Conservation (phyloP, 2,888 invertebrate species). For the Diarsia mendica region DNA sequence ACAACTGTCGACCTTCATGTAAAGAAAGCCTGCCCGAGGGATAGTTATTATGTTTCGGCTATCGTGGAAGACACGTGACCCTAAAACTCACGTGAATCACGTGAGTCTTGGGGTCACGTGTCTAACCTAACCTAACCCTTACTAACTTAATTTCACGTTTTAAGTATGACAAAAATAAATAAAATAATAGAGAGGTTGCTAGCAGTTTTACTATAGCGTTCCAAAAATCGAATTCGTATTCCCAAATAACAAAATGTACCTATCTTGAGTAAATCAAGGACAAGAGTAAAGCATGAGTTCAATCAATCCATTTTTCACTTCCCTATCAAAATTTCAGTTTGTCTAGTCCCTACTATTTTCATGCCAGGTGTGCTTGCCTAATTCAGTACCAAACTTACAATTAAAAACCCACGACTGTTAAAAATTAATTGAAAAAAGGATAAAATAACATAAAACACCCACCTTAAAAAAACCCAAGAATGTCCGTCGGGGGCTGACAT, state of each 20-base stretch:
- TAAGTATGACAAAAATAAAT: not conserved
- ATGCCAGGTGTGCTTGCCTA: not conserved
- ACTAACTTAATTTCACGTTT: no score
- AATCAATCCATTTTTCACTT: not conserved
- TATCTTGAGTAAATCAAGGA: no score
- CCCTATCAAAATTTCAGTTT: not conserved
- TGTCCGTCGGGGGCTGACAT: no score
- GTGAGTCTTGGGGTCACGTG: no score
- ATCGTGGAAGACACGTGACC: constrained; percentile 23
- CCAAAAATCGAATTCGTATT: not conserved
- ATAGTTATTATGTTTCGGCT: not conserved
- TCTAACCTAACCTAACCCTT: no score
- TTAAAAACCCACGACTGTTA: no score
- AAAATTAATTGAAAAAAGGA: no score
- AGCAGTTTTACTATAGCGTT: not conserved
- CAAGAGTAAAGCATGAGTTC: not conserved
- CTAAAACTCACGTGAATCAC: not conserved
- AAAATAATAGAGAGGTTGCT: not conserved
- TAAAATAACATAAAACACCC: no score
- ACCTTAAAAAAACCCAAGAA: no score
- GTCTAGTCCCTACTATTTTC: not conserved
- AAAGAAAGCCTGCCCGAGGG: not conserved
- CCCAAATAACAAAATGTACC: not conserved
- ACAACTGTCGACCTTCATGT: constrained; percentile 22
- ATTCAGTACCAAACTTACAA: not conserved